Percentiles rank a stretch among this genome's conserved stretches.
These are phyloP conservation scores for Pteropus rufus DNA, from an alignment of 2,797 vertebrate species.

Conservation along the genomic window DNA sequence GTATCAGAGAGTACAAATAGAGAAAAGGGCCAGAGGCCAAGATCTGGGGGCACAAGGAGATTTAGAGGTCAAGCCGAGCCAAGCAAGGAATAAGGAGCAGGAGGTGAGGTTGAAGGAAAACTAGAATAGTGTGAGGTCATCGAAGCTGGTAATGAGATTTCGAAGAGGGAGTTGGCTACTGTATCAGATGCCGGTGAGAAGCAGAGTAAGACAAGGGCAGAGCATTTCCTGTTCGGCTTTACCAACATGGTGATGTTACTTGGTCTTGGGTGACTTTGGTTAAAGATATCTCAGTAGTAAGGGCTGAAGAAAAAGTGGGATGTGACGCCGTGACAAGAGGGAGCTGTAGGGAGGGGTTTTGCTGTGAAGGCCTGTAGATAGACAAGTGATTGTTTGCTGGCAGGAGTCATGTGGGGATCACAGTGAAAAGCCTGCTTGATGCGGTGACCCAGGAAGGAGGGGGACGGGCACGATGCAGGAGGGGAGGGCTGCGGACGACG, in stretches of 20 bases:
- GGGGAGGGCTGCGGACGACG: not conserved
- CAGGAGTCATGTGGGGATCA: not conserved
- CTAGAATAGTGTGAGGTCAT: not conserved
- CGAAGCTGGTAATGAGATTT: not conserved
- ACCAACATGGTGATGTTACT: not conserved
- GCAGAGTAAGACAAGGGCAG: not conserved
- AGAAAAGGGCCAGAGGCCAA: not conserved
- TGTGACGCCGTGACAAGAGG: too few species aligned
- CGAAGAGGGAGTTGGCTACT: not conserved
- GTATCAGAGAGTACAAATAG: not conserved
- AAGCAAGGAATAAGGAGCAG: not conserved
- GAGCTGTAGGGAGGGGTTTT: not conserved
- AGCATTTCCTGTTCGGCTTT: not conserved
- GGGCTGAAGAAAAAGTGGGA: not conserved
- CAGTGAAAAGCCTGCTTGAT: not conserved
- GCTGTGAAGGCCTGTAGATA: not conserved
- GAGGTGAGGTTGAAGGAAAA: not conserved
- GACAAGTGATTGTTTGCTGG: not conserved
- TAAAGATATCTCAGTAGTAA: not conserved
- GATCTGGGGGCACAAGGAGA: not conserved
- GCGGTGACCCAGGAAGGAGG: not conserved
- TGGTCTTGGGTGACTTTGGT: not conserved
- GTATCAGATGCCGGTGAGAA: not conserved
- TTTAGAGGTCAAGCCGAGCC: not conserved
- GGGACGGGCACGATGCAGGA: not conserved